phyloP scores from a whole-genome alignment of 2,797 vertebrate species.

The Acanthurus leucopareius region DNA sequence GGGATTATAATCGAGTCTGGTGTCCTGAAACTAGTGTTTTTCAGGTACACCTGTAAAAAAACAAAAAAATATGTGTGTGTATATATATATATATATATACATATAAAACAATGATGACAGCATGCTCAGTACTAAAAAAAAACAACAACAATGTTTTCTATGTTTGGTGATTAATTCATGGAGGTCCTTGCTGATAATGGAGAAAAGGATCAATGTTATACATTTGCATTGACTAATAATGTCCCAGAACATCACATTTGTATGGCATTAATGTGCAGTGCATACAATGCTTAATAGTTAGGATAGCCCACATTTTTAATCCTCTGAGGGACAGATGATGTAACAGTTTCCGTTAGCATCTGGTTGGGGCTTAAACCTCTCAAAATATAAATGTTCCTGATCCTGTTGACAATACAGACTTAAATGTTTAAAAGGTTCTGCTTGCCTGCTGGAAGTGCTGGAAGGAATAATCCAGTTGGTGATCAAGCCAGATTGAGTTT shows the following conservation, averaged over 20 bases:
- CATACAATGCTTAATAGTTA: constrained; percentile 36
- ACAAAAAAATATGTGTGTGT: neutral
- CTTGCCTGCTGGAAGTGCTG: constrained; percentile 54
- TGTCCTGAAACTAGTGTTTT: constrained; percentile 9
- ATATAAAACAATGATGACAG: neutral
- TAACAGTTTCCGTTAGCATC: constrained; percentile 76
- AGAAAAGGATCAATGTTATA: constrained; percentile 40
- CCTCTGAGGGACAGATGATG: constrained; percentile 66
- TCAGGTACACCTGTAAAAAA: constrained; percentile 16
- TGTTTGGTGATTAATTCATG: constrained; percentile 9
- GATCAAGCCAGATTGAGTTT: constrained; percentile 74
- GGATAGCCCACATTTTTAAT: constrained; percentile 69
- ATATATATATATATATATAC: too few relatives aligned
- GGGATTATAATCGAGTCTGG: constrained; percentile 27
- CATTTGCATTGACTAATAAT: constrained; percentile 42
- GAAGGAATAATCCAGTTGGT: constrained; percentile 77
- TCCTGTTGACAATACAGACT: constrained; percentile 75
- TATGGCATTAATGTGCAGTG: constrained; percentile 28
- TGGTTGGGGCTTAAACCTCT: constrained; percentile 73
- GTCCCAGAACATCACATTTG: constrained; percentile 40
- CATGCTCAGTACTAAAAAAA: constrained; percentile 10
- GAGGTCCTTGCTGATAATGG: constrained; percentile 13
- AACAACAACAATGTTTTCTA: constrained; percentile 26
- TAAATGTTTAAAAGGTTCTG: constrained; percentile 76
- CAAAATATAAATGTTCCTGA: constrained; percentile 69